These are phyloP conservation scores for Odobenus rosmarus DNA, from an alignment of 2,113 vertebrate genomes.

Conservation along the genomic window DNA sequence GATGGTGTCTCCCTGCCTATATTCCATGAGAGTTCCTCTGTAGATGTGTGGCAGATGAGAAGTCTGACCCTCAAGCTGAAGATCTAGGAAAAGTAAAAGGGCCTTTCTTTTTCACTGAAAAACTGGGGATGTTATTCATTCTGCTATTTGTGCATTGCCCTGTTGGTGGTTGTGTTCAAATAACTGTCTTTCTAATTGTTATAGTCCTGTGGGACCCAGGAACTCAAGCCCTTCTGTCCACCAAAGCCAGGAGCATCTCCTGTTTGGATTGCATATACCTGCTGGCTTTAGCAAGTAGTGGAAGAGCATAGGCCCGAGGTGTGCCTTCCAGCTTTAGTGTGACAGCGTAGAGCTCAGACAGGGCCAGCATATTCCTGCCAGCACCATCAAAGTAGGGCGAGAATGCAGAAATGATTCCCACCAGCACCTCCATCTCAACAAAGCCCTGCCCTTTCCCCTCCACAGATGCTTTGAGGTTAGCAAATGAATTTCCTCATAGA, in stretches of 20 bases:
- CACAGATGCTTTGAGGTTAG: not conserved
- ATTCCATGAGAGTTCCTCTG: not conserved
- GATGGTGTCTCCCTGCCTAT: not conserved
- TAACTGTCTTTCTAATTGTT: not conserved
- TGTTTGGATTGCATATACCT: not conserved
- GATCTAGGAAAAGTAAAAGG: not conserved
- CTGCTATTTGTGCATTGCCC: not conserved
- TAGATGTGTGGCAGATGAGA: not conserved
- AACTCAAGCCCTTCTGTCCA: not conserved
- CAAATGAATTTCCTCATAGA: not conserved
- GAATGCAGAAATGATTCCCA: not conserved
- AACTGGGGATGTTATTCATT: not conserved
- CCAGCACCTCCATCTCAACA: not conserved
- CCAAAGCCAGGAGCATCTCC: not conserved
- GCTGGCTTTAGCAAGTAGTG: not conserved
- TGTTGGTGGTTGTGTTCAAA: not conserved
- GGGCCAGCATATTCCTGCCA: not conserved
- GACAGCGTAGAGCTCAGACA: not conserved
- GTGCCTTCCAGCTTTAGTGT: not conserved
- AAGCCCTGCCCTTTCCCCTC: not conserved
- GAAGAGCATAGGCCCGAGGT: not conserved
- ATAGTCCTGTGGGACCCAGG: not conserved
- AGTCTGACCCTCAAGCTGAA: not conserved
- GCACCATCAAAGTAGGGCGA: not conserved
- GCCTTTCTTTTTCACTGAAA: not conserved